Conservation (phyloP, 2,113 vertebrate species). For the Triplophysa tibetana region DNA sequence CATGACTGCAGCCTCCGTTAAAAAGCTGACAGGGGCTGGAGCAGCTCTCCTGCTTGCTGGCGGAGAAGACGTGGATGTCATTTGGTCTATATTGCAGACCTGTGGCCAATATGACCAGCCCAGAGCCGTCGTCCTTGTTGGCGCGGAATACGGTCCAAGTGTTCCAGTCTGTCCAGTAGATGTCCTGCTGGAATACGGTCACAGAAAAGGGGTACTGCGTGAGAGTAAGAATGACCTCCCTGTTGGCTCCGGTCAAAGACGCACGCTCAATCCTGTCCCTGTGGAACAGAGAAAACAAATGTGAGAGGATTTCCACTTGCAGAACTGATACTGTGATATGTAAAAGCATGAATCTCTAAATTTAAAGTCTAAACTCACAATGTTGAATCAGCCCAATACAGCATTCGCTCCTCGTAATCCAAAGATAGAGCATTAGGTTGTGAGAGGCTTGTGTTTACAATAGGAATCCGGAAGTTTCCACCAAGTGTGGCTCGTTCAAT, state of each 20-base stretch:
- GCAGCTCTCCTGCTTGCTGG: constrained; percentile 82
- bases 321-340: background rate
- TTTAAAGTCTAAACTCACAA: constrained; percentile 59
- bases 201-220: constrained; percentile 81
- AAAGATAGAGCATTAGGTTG: constrained; percentile 69
- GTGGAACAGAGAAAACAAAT: background rate
- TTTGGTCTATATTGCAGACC: constrained; percentile 78
- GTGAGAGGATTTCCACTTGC: background rate
- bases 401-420: constrained; percentile 72
- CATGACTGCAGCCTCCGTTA: constrained; percentile 92
- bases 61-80: constrained; percentile 80
- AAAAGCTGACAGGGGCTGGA: constrained; percentile 86
- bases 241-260: constrained; percentile 77
- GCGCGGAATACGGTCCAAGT: constrained; percentile 81
- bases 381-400: constrained; percentile 73
- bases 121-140: constrained; percentile 88
- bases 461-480: constrained; percentile 67
- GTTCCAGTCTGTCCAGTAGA: constrained; percentile 92
- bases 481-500: constrained; percentile 73
- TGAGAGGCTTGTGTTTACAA: constrained; percentile 64
- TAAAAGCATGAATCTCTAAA: background rate
- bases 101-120: constrained; percentile 73
- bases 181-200: constrained; percentile 85
- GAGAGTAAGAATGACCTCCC: constrained; percentile 81
- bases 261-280: constrained; percentile 89